phyloP scores from a whole-genome alignment of 2,888 invertebrate species.

The Cheilosia grossa region DNA sequence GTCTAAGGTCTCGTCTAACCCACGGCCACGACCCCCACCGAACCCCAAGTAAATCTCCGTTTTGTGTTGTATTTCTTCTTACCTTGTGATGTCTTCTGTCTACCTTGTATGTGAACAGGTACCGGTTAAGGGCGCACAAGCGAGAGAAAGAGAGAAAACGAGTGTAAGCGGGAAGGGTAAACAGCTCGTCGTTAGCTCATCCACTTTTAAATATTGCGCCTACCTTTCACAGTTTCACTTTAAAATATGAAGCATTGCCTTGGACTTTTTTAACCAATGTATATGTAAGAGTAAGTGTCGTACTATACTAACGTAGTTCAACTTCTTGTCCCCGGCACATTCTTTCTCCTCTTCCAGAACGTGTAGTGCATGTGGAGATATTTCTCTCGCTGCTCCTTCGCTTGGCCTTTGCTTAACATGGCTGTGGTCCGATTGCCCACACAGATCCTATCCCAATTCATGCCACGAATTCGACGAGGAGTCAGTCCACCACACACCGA shows the following conservation, averaged over 20 bases:
- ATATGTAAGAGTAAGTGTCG: background rate
- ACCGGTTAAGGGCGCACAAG: conserved; percentile 54
- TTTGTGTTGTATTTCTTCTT: conserved; percentile 52
- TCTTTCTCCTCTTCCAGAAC: conserved; percentile 44
- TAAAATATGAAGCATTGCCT: conserved; percentile 63
- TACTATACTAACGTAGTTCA: conserved; percentile 42
- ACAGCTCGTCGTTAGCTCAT: conserved; percentile 70
- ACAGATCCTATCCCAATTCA: conserved; percentile 70
- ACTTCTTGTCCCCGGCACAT: conserved; percentile 36
- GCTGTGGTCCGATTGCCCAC: conserved; percentile 47
- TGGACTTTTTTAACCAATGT: conserved; percentile 58
- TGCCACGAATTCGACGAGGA: conserved; percentile 34
- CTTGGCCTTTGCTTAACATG: conserved; percentile 41
- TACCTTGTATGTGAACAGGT: conserved; percentile 44
- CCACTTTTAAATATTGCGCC: conserved; percentile 67
- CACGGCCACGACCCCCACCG: conserved; percentile 14
- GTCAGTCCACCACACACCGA: conserved; percentile 8
- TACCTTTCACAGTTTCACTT: conserved; percentile 66
- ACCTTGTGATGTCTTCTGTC: conserved; percentile 30
- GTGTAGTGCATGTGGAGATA: conserved; percentile 31
- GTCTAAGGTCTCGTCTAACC: conserved; percentile 8
- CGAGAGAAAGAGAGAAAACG: conserved; percentile 42
- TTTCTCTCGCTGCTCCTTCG: conserved; percentile 9
- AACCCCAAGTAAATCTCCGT: conserved; percentile 58
- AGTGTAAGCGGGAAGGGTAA: conserved; percentile 40